phyloP scores from a whole-genome alignment of 2,797 vertebrate genomes.

The Coilia nasus region DNA sequence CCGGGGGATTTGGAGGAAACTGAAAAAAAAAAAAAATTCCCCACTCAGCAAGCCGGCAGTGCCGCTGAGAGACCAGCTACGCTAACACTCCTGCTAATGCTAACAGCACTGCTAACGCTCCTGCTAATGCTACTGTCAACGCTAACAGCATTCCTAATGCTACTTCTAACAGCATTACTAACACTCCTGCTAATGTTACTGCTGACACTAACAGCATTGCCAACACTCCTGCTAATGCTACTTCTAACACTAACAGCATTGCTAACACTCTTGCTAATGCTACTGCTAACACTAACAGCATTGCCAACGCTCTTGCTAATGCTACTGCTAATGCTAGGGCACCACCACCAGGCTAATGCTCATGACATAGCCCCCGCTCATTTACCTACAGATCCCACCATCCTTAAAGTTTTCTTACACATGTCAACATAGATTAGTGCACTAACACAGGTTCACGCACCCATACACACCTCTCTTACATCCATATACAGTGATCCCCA shows the following conservation, averaged over 20 bases:
- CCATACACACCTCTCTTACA: no score
- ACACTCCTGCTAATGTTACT: slow-evolving; percentile 52
- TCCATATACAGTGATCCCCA: no score
- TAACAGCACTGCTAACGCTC: no score
- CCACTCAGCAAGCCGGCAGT: slow-evolving; percentile 89
- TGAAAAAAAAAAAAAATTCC: slow-evolving; percentile 59
- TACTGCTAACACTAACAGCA: no score
- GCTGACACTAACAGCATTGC: slow-evolving; percentile 41
- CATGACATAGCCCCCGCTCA: background rate
- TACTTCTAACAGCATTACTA: no score
- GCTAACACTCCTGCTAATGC: slow-evolving; percentile 61
- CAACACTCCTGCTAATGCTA: slow-evolving; percentile 57
- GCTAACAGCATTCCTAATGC: no score
- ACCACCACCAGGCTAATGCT: background rate
- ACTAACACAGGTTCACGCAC: no score
- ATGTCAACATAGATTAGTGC: no score
- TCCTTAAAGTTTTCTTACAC: no score
- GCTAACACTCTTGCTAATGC: slow-evolving; percentile 61
- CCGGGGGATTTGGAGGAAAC: slow-evolving; percentile 80
- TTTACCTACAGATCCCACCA: background rate
- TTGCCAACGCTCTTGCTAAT: no score
- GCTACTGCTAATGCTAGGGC: background rate
- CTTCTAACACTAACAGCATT: no score
- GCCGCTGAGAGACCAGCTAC: slow-evolving; percentile 80
- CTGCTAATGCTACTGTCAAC: slow-evolving; percentile 62